Evolutionary conservation across 2,888 invertebrate genomes (phyloP).

Genomic region (Philopedon plagiatum): DNA sequence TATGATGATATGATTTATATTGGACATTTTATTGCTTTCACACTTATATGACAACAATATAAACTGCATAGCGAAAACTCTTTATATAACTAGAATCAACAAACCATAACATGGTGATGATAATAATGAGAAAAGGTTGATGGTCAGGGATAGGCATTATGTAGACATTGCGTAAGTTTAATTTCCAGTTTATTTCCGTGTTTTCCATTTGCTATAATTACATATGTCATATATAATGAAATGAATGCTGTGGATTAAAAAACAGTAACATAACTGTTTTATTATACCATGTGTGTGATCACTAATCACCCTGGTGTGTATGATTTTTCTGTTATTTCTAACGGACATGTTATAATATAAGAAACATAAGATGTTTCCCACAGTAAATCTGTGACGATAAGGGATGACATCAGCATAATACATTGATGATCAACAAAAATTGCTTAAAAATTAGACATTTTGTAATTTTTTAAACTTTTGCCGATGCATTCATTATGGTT

Average conservation of each 20-base stretch:
- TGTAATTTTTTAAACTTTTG: no score
- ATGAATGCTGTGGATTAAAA: not conserved
- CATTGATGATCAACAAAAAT: no score
- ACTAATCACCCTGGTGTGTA: no score
- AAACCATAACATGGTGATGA: slow-evolving; percentile 3
- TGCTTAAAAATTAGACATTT: no score
- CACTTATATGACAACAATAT: not conserved
- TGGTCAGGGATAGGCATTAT: slow-evolving; percentile 4
- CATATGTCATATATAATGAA: not conserved
- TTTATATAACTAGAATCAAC: not conserved
- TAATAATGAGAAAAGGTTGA: slow-evolving; percentile 12
- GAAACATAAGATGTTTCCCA: no score
- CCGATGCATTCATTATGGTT: no score
- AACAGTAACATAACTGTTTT: not conserved
- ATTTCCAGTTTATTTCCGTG: slow-evolving; percentile 4
- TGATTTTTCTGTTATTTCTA: no score
- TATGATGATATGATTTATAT: no score
- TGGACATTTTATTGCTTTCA: no score
- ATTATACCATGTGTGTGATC: not conserved
- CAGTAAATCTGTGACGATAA: no score
- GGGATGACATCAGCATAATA: no score
- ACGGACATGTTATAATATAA: no score
- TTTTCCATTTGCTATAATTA: not conserved
- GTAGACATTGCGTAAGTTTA: not conserved
- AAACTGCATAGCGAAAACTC: not conserved